A percentile compares a stretch with the other conserved stretches of the same genome.
Conservation (phyloP, 2,113 vertebrate species). For the Eupsittula cactorum region DNA sequence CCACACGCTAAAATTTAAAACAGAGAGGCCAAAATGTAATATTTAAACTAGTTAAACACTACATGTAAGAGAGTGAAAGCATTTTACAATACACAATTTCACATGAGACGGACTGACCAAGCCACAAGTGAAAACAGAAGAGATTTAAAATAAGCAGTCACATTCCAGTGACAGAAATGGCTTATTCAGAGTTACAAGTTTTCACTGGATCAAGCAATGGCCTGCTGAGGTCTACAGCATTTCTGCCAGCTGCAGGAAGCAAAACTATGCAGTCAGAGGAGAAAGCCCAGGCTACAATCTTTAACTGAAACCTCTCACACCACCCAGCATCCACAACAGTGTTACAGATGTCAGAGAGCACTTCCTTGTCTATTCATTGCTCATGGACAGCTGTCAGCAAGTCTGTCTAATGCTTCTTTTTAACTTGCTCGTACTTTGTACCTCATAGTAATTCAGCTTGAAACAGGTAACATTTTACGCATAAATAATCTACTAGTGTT, state of each 20-base stretch:
- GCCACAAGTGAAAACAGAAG: not conserved
- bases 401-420: not conserved
- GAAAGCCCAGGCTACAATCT: not conserved
- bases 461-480: not conserved
- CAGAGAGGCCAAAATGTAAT: not conserved
- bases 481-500: not conserved
- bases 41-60: not conserved
- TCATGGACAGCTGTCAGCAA: not conserved
- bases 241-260: not conserved
- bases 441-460: not conserved
- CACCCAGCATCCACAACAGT: not conserved
- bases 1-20: not conserved
- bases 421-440: not conserved
- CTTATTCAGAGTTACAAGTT: not conserved
- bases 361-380: too few relatives aligned
- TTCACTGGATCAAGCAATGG: not conserved
- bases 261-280: not conserved
- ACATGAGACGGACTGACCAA: not conserved
- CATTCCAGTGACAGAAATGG: not conserved
- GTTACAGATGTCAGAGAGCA: not conserved
- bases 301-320: not conserved
- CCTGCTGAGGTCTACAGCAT: accelerated
- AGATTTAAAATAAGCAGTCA: not conserved
- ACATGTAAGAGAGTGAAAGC: not conserved
- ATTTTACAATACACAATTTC: not conserved